Evolutionary conservation across 1,140 invertebrate species (phyloP).

Genomic region (Drosophila tristis): DNA sequence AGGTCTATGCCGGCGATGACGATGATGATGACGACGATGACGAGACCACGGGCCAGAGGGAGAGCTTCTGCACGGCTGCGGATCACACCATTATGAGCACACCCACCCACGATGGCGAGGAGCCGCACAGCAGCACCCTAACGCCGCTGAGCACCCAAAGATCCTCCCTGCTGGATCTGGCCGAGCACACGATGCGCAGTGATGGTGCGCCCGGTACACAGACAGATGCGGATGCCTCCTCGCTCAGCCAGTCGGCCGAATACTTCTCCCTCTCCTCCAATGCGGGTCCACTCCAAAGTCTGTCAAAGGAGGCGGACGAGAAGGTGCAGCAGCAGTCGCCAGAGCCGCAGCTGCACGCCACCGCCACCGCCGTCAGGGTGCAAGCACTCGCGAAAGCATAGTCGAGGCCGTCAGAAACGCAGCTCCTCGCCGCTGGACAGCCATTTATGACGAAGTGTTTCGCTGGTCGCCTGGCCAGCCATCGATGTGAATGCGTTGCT

Average conservation of each 20-base stretch:
- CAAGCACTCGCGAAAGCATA: conserved; percentile 69
- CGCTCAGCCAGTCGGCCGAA: conserved; percentile 78
- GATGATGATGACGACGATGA: conserved; percentile 57
- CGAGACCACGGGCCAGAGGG: conserved; percentile 62
- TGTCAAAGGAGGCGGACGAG: conserved; percentile 13
- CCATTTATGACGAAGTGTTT: conserved; percentile 84
- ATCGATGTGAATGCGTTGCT: conserved; percentile 82
- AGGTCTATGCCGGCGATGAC: conserved; percentile 39
- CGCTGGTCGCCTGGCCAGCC: conserved; percentile 84
- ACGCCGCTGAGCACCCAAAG: conserved; percentile 64
- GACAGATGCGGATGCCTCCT: conserved; percentile 72
- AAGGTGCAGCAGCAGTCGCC: conserved; percentile 18
- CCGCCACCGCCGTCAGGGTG: conserved; percentile 11
- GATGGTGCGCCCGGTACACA: conserved; percentile 40
- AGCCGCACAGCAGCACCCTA: conserved; percentile 69
- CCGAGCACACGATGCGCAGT: conserved; percentile 70
- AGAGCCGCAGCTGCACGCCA: not conserved
- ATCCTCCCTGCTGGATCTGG: conserved; percentile 37
- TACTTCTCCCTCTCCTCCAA: conserved; percentile 75
- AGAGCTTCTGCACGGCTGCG: conserved; percentile 68
- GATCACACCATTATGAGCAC: conserved; percentile 70
- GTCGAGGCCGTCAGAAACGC: conserved; percentile 59
- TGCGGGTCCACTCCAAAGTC: conserved; percentile 19
- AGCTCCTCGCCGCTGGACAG: conserved; percentile 55
- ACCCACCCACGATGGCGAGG: conserved; percentile 57